A percentile compares a stretch with the other conserved stretches of the same genome.
phyloP scores from a whole-genome alignment of 2,888 invertebrate genomes.

The Synergus japonicus region DNA sequence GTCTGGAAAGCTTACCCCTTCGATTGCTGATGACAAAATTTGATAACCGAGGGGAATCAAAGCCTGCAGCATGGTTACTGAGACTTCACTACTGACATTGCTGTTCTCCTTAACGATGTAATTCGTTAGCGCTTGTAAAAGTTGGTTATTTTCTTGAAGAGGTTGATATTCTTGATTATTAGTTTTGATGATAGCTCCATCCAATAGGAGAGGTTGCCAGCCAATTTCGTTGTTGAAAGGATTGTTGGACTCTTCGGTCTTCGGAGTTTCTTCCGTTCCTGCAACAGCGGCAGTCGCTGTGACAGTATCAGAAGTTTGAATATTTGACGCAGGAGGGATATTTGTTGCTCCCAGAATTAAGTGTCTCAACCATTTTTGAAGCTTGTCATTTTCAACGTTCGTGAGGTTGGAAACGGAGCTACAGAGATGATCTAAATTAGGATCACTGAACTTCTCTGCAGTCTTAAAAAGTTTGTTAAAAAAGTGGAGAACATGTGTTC shows the following conservation, averaged over 20 bases:
- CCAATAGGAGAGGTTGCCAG: slow-evolving; percentile 66
- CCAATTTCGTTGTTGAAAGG: slow-evolving; percentile 60
- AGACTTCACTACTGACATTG: slow-evolving; percentile 81
- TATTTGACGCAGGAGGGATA: slow-evolving; percentile 61
- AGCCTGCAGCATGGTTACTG: slow-evolving; percentile 84
- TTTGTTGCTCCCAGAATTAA: slow-evolving; percentile 81
- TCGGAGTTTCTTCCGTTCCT: slow-evolving; percentile 66
- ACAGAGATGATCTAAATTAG: slow-evolving; percentile 84
- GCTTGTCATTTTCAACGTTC: slow-evolving; percentile 81
- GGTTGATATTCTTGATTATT: slow-evolving; percentile 76
- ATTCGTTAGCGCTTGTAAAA: slow-evolving; percentile 85
- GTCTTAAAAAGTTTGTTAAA: slow-evolving; percentile 86
- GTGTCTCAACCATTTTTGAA: slow-evolving; percentile 84
- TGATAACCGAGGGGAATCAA: slow-evolving; percentile 86
- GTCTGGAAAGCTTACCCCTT: slow-evolving; percentile 88
- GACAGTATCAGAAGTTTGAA: slow-evolving; percentile 51
- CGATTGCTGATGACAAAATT: slow-evolving; percentile 81
- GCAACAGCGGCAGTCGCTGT: slow-evolving; percentile 51
- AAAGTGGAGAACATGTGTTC: slow-evolving; percentile 88
- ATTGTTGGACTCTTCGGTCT: slow-evolving; percentile 49
- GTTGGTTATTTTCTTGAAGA: slow-evolving; percentile 84
- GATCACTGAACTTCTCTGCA: slow-evolving; percentile 76
- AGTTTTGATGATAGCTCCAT: slow-evolving; percentile 57
- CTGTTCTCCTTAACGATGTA: slow-evolving; percentile 86
- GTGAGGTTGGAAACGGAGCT: slow-evolving; percentile 84